phyloP scores from a whole-genome alignment of 2,888 invertebrate species.

The Deroplatys truncata region DNA sequence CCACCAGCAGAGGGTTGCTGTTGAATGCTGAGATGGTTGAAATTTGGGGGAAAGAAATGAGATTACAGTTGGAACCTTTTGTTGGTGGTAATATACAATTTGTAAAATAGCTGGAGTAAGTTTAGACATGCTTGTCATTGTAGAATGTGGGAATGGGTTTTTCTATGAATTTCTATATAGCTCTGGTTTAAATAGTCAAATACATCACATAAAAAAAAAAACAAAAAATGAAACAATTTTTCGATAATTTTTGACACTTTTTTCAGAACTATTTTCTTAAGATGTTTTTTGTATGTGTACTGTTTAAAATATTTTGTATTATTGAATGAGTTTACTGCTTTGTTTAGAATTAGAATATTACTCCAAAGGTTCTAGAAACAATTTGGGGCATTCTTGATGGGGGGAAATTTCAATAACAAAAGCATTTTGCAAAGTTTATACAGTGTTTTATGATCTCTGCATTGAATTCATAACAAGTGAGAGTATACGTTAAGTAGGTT shows the following conservation, averaged over 20 bases:
- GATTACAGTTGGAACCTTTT: background rate
- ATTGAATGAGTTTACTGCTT: slow-evolving; percentile 26
- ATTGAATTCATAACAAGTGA: background rate
- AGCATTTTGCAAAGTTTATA: background rate
- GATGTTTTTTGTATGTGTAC: slow-evolving; percentile 29
- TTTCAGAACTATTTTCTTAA: slow-evolving; percentile 30
- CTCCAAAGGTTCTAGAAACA: background rate
- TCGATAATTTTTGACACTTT: slow-evolving; percentile 27
- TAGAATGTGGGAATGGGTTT: slow-evolving; percentile 23
- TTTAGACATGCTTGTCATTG: slow-evolving; percentile 1
- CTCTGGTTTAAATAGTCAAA: slow-evolving; percentile 21
- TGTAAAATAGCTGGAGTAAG: slow-evolving; percentile 5
- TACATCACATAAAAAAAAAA: slow-evolving; percentile 29
- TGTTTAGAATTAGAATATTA: slow-evolving; percentile 17
- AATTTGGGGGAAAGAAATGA: background rate
- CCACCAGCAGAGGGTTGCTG: background rate
- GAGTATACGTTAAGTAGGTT: background rate
- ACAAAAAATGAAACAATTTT: slow-evolving; percentile 35
- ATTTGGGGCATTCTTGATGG: slow-evolving; percentile 1
- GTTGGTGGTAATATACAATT: background rate
- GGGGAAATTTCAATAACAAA: background rate
- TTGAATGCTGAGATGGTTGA: background rate
- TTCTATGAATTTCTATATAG: slow-evolving; percentile 23
- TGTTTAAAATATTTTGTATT: slow-evolving; percentile 28
- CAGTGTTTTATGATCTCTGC: slow-evolving; percentile 17